Conservation (phyloP, 2,113 vertebrate species). For the Scomber japonicus region DNA sequence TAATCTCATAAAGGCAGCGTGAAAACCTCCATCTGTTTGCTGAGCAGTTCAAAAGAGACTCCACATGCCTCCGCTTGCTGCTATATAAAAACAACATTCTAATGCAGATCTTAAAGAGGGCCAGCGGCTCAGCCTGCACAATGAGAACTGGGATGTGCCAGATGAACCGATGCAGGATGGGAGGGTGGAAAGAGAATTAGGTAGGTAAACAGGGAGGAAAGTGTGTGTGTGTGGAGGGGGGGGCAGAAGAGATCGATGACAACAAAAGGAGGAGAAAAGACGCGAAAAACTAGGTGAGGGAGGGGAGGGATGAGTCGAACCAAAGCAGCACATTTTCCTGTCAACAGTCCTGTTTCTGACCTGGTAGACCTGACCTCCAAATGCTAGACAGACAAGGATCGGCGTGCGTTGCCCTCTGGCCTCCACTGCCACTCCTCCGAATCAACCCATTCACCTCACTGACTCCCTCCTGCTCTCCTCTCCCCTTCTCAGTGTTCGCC, state of each 20-base stretch:
- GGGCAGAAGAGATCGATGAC: neutral
- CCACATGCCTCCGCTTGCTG: conserved; percentile 84
- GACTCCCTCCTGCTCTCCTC: conserved; percentile 23
- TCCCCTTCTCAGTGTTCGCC: conserved; percentile 11
- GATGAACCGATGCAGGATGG: conserved; percentile 51
- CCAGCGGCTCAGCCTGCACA: conserved; percentile 74
- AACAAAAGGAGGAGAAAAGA: conserved; percentile 24
- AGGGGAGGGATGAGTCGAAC: conserved; percentile 36
- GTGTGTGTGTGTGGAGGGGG: conserved; percentile 10
- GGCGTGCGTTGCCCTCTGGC: conserved; percentile 39
- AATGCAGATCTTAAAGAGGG: conserved; percentile 76
- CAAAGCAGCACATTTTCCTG: conserved; percentile 57
- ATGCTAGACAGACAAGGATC: conserved; percentile 33
- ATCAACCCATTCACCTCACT: conserved; percentile 67
- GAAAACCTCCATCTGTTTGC: conserved; percentile 81
- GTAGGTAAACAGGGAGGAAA: conserved; percentile 46
- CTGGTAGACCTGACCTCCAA: conserved; percentile 42
- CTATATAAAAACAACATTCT: conserved; percentile 83
- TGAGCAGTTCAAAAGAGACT: conserved; percentile 80
- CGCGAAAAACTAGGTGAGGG: neutral
- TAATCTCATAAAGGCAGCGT: conserved; percentile 84
- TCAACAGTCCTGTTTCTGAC: conserved; percentile 47
- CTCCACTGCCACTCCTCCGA: conserved; percentile 49
- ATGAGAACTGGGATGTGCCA: conserved; percentile 74
- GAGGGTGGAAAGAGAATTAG: conserved; percentile 54